phyloP scores from a whole-genome alignment of 2,888 invertebrate genomes.

The Taenaris catops region DNA sequence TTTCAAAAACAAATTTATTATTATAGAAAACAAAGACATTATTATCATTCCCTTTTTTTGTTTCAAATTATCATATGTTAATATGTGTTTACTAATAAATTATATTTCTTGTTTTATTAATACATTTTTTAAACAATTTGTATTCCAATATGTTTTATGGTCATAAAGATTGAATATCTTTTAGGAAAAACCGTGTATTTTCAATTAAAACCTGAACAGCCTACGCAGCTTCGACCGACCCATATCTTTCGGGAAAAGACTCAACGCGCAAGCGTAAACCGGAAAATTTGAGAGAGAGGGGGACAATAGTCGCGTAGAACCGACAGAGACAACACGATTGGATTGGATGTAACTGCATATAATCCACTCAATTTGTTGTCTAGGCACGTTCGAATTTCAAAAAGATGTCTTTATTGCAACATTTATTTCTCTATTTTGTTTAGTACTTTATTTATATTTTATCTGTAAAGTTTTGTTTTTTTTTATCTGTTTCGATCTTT shows the following conservation, averaged over 20 bases:
- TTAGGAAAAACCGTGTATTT: background rate
- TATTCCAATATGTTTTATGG: no score
- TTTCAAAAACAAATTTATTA: no score
- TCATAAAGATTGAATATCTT: no score
- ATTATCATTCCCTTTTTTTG: no score
- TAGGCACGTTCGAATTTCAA: conserved; percentile 58
- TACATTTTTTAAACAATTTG: no score
- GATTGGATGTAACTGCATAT: conserved; percentile 44
- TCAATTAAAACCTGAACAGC: conserved; percentile 26
- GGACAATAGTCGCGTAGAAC: conserved; percentile 27
- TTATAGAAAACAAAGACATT: no score
- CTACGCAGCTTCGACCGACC: conserved; percentile 62
- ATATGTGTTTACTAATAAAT: no score
- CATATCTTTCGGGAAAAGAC: conserved; percentile 59
- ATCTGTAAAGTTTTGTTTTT: no score
- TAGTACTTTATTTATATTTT: background rate
- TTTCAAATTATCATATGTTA: no score
- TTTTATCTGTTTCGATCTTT: no score
- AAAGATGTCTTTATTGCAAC: conserved; percentile 26
- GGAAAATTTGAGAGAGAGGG: conserved; percentile 50
- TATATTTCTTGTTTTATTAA: no score
- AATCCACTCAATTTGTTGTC: conserved; percentile 59
- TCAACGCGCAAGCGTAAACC: conserved; percentile 61
- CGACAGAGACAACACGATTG: conserved; percentile 38
- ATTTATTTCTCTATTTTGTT: conserved; percentile 15